Base-by-base conservation (phyloP, 2,888 invertebrate genomes). In the Drosophila mayaguana region DNA sequence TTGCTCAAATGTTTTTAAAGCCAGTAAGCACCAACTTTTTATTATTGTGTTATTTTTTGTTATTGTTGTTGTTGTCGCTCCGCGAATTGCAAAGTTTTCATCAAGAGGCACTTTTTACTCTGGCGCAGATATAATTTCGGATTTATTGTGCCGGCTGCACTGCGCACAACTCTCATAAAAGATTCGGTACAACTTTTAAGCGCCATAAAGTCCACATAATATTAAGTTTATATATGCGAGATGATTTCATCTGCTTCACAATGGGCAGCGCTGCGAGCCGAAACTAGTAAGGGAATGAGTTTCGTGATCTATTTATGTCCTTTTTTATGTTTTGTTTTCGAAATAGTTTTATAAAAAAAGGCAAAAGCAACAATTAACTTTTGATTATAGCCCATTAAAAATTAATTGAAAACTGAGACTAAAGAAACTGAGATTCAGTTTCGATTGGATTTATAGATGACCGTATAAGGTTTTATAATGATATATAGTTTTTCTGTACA, bases 71-170 rank as follows among this genome's bases (percentile, higher is more conserved):
- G 28, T 61, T 60, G 43, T 11, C 38, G 63, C 54, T 46, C 12
- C 55, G 56, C 61, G 80, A 80, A 80, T 76, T 76, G 77, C 68
- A 80, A 80, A 80, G 80, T 80, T 80, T 75, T 48, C 20, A 50
- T 34, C 63, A 60, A 51, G 66, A 69, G 63, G 28, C 63, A 75
- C 65, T 81, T 77, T 72, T 63, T 51, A 18, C 11, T 32, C 22
- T 46, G 50, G 42, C 43, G 45, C 57, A 68, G 55, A 77, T 68
- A 83, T 74, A 78, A 83, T 79, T 76, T 63, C 43, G 68, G 63
- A 77, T 80, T 84, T 82, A 82, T 77, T 84, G 64, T 82, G 80
- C 48, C 70, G 66, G 67, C 69, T 63, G 75, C 63, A 67, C 20
- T 55, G 34, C 45, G 60, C 55, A 18, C 20, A 45, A 40, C 53